Conservation (phyloP, 92 coral and sea anemone species). For the Siderastrea radians region DNA sequence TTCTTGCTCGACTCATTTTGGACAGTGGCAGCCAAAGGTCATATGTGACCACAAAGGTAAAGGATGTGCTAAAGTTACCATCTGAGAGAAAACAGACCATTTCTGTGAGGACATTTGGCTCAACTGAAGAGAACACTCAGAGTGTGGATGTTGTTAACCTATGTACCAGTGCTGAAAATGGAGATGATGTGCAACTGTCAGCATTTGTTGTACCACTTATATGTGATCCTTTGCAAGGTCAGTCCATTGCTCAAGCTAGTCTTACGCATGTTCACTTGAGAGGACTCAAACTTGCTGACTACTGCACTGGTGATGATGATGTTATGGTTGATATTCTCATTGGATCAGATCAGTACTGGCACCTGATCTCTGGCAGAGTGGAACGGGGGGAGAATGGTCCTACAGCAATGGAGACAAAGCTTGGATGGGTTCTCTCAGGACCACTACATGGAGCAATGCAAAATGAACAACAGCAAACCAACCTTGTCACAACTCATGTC, state of each 20-base stretch:
- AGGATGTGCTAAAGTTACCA: conserved; percentile 35
- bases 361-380: conserved; percentile 27
- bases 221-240: conserved; percentile 8
- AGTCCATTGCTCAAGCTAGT: not conserved
- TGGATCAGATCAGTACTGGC: conserved; percentile 47
- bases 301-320: conserved; percentile 15
- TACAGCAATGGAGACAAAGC: conserved; percentile 58
- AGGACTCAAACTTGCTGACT: conserved; percentile 24
- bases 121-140: conserved; percentile 51
- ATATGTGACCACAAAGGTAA: conserved; percentile 47
- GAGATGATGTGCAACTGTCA: conserved; percentile 11
- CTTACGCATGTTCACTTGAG: not conserved
- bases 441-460: not conserved
- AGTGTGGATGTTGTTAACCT: conserved; percentile 52
- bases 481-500: too few relatives aligned
- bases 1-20: not conserved
- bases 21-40: conserved; percentile 48
- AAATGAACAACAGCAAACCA: too few relatives aligned
- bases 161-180: conserved; percentile 40
- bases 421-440: conserved; percentile 51
- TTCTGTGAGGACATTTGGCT: conserved; percentile 64
- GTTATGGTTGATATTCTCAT: conserved; percentile 16
- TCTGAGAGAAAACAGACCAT: conserved; percentile 56
- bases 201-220: conserved; percentile 7
- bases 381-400: conserved; percentile 51